Conservation (phyloP, 2,888 invertebrate species). For the Gandaritis pyraliata region DNA sequence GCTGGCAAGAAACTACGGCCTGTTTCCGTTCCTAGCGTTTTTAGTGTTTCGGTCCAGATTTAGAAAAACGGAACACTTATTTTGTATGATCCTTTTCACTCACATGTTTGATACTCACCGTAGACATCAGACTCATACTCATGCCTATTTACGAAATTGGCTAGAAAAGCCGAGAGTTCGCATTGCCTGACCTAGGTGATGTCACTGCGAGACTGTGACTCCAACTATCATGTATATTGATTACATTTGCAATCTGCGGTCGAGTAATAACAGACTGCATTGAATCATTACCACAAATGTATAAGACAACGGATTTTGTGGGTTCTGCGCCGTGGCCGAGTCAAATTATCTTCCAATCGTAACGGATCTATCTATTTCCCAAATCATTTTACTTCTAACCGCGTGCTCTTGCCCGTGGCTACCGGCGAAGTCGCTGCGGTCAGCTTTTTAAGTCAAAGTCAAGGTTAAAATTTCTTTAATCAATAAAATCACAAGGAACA, state of each 20-base stretch:
- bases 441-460: too few species aligned
- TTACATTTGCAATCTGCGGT: slow-evolving; percentile 21
- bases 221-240: slow-evolving; percentile 17
- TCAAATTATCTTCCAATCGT: not conserved
- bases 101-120: too few species aligned
- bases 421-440: too few species aligned
- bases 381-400: not conserved
- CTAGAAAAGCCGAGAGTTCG: slow-evolving; percentile 5
- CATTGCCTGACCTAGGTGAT: slow-evolving; percentile 12
- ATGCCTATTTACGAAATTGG: slow-evolving; percentile 5
- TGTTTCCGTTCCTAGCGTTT: too few species aligned
- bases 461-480: too few species aligned
- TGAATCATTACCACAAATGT: slow-evolving; percentile 3
- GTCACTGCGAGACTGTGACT: slow-evolving; percentile 5
- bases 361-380: not conserved
- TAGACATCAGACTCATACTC: too few species aligned
- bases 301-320: slow-evolving; percentile 5
- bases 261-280: not conserved
- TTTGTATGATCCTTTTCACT: too few species aligned
- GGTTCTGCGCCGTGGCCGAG: not conserved
- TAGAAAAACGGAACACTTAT: too few species aligned
- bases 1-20: too few species aligned
- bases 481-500: too few species aligned
- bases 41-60: too few species aligned
- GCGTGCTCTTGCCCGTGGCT: too few species aligned